Evolutionary conservation across 2,113 vertebrate species (phyloP), one percentile per base, ranked within the genome.

Genomic region (Propithecus coquereli): DNA sequence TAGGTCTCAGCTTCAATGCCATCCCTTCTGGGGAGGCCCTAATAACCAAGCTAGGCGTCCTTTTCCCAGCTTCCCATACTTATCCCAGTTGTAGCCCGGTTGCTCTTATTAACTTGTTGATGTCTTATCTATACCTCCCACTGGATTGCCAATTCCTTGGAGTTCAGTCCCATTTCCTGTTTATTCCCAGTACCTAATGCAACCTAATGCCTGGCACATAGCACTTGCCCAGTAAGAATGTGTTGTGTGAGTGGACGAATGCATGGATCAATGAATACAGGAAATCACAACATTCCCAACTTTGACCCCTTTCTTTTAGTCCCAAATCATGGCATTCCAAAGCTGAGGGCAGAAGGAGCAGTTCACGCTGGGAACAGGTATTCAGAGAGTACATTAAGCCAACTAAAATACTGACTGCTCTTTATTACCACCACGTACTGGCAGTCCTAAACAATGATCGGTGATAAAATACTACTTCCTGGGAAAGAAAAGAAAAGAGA

Each of bases 1-100:
- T 54, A 23, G 37, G 37, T 37, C 43, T 95, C 4, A 6, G 30
- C 27, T 30, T 40, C 79, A 83, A 5, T 11, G 45, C n/a, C 2
- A 0, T 20, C 8, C 13, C 6, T 18, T 43, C 63, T 2, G 0
- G 5, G 9, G 37, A 77, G 4, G 3, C 37, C 13, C 12, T 43
- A 30, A 17, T 27, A 5, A 63, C 25, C 71, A 86, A 68, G 7
- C n/a, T 54, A 17, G 30, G 4, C 2, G 3, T 13, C 40, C 32
- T 89, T 25, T 25, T 25, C 27, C 18, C 27, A 1, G 3, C 17
- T 61, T 65, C 57, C 45, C 23, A 27, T 8, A 34, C n/a, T 23
- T 54, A n/a, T 27, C 43, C 52, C 59, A 89, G 18, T 8, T 76
- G 13, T 50, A 68, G 32, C 30, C 16, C 32, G 32, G 10, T 43